Evolutionary conservation across 2,113 vertebrate genomes (phyloP).

Genomic region (Macquaria australasica): DNA sequence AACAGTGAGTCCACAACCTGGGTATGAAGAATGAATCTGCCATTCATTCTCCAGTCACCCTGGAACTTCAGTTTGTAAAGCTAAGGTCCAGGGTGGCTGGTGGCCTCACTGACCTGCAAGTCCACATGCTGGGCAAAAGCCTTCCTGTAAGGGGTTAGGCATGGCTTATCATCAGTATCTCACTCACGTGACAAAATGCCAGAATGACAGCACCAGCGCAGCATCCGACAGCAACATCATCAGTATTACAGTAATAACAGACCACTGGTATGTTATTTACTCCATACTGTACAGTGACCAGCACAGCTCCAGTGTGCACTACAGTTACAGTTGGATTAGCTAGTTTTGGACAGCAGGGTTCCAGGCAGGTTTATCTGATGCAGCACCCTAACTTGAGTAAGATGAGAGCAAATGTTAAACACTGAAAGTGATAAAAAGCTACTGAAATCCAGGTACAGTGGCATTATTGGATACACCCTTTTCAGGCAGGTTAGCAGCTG

Average conservation of each 20-base stretch:
- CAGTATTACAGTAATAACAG: background rate
- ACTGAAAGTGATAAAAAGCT: background rate
- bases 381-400: background rate
- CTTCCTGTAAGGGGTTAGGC: background rate
- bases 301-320: background rate
- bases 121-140: background rate
- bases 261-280: background rate
- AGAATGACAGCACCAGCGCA: background rate
- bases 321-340: background rate
- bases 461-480: background rate
- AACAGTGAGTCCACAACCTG: background rate
- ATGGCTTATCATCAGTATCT: background rate
- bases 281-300: background rate
- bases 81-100: background rate
- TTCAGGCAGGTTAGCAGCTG: no score
- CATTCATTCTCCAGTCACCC: background rate
- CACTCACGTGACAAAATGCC: background rate
- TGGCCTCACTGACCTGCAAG: background rate
- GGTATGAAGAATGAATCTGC: background rate
- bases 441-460: background rate
- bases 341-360: background rate
- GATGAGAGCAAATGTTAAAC: background rate
- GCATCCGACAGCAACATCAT: background rate
- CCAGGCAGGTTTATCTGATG: background rate
- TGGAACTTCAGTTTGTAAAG: background rate